Base-by-base conservation (phyloP, 2,797 vertebrate genomes). In the Peromyscus attwateri region DNA sequence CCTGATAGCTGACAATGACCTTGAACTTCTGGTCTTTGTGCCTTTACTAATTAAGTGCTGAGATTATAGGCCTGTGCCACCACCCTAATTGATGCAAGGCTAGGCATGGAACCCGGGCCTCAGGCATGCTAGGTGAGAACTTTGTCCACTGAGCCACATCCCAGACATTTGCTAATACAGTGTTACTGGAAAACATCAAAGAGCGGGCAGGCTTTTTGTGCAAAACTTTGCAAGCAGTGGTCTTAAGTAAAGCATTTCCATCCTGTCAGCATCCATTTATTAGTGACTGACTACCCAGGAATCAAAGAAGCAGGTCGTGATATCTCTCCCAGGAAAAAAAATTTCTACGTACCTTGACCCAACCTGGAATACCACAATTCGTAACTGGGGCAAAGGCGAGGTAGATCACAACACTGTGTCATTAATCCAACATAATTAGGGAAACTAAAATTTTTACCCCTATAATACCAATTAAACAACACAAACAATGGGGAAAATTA, bases 201-300 rank as follows among this genome's bases (percentile, higher is more conserved):
- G 4, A 19, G 37, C 21, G 16, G 66, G 23, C 49, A 25, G 49
- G 13, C 9, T 83, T 94, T 96, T 81, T 92, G 49, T n/a, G 80
- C 7, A 75, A 5, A 92, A 70, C 7, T 84, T 89, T 79, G 34
- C 25, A 88, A 93, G 66, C 23, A 80, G 23, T 40, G 75, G 57
- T 49, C 89, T 95, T 52, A 80, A 85, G 6, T 27, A 75, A 89
- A 76, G 49, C 68, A 9, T n/a, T 93, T 87, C 37, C 31, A 46
- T 84, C 31, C 73, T 94, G 23, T 95, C n/a, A 79, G 37, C 80
- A 57, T 92, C 57, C 12, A 57, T 82, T 62, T 91, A 87, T 79
- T 40, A 87, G 52, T 62, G 21, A 80, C 46, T 66, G 37, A 94
- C 49, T 62, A 92, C 87, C 77, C 40, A 88, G 80, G 87, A 66